These are phyloP conservation scores for Synergus laeviventris DNA, from an alignment of 2,888 invertebrate species.

Conservation along the genomic window DNA sequence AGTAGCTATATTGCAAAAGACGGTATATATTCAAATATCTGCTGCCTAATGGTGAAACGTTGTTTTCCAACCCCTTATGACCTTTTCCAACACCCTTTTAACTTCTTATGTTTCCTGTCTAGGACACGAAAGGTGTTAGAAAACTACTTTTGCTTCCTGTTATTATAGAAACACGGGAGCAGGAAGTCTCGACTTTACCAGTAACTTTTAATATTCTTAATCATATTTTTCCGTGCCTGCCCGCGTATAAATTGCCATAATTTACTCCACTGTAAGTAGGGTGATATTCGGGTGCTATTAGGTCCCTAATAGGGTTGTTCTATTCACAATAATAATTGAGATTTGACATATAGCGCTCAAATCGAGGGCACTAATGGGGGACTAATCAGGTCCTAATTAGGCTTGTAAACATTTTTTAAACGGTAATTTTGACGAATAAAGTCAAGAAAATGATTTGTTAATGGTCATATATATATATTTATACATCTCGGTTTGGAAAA, in stretches of 20 bases:
- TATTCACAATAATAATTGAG: too few species aligned
- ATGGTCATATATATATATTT: too few species aligned
- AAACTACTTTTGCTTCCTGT: not conserved
- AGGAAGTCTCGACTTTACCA: not conserved
- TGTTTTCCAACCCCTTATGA: slow-evolving; percentile 42
- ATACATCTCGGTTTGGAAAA: too few species aligned
- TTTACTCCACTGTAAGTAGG: too few species aligned
- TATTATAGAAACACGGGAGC: not conserved
- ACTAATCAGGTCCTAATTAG: too few species aligned
- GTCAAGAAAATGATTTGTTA: too few species aligned
- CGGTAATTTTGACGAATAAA: too few species aligned
- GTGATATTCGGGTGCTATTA: too few species aligned
- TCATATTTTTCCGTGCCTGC: not conserved
- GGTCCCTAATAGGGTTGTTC: too few species aligned
- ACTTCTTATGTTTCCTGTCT: slow-evolving; percentile 1
- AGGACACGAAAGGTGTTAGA: not conserved
- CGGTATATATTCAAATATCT: slow-evolving; percentile 47
- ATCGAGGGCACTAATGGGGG: too few species aligned
- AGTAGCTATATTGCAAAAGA: slow-evolving; percentile 42
- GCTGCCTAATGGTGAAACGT: slow-evolving; percentile 49
- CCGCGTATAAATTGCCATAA: not conserved
- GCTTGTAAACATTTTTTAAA: too few species aligned
- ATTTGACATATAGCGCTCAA: too few species aligned
- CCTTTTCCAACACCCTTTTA: not conserved
- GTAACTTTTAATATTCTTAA: not conserved